A percentile compares a stretch with the other conserved stretches of the same genome.
Evolutionary conservation across 2,113 vertebrate species (phyloP).

Genomic region (Neoarius graeffei): DNA sequence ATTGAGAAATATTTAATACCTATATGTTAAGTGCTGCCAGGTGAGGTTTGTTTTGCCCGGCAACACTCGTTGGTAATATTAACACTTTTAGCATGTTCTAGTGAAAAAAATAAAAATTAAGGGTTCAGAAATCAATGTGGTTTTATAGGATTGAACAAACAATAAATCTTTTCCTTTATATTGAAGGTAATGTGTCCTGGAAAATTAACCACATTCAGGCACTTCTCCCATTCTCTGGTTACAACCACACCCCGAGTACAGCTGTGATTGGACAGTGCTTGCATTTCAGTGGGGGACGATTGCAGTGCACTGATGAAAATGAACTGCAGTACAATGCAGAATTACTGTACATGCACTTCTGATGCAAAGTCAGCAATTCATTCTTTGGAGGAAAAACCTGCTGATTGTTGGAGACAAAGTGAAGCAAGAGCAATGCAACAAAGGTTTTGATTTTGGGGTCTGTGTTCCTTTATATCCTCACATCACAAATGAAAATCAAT

Average conservation of each 20-base stretch:
- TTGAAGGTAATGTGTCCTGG: not conserved
- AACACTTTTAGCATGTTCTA: not conserved
- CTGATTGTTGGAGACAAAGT: not conserved
- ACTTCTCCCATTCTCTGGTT: not conserved
- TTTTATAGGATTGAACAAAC: not conserved
- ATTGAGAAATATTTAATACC: too few relatives aligned
- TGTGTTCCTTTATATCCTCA: not conserved
- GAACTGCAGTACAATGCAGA: too few relatives aligned
- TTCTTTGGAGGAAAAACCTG: too few relatives aligned
- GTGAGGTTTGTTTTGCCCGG: too few relatives aligned
- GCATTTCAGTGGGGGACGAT: not conserved
- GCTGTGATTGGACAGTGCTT: not conserved
- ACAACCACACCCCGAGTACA: not conserved
- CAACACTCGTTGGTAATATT: too few relatives aligned
- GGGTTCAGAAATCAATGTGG: not conserved
- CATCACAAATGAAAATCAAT: conserved; percentile 8
- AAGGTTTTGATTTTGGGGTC: not conserved
- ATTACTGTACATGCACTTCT: too few relatives aligned
- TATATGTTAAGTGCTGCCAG: too few relatives aligned
- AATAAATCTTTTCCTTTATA: not conserved
- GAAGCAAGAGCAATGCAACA: not conserved
- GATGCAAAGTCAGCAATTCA: too few relatives aligned
- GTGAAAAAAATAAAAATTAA: too few relatives aligned
- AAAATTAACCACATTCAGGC: not conserved
- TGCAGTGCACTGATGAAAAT: not conserved